phyloP scores from a whole-genome alignment of 2,888 invertebrate genomes.

The Hemicrepidius hirtus region DNA sequence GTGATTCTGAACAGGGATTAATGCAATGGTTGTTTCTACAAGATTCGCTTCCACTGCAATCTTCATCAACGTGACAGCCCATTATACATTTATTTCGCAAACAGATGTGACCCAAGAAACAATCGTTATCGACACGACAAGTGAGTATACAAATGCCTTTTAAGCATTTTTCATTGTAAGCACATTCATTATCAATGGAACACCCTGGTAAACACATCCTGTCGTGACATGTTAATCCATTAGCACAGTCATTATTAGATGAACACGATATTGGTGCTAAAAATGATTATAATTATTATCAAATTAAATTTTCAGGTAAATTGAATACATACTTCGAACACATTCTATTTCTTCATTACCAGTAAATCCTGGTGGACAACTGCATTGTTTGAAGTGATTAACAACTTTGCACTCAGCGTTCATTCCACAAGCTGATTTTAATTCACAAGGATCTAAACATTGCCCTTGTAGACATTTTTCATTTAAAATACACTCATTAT shows the following conservation, averaged over 20 bases:
- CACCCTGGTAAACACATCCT: conserved; percentile 89
- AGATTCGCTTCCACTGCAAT: conserved; percentile 89
- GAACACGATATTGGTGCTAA: conserved; percentile 87
- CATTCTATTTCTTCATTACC: conserved; percentile 90
- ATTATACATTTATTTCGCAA: conserved; percentile 88
- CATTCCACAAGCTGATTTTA: conserved; percentile 86
- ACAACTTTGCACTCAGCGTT: conserved; percentile 85
- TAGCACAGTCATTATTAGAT: conserved; percentile 80
- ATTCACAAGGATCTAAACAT: conserved; percentile 86
- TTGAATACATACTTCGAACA: conserved; percentile 82
- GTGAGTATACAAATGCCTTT: conserved; percentile 90
- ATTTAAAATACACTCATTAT: conserved; percentile 86
- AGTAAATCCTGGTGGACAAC: conserved; percentile 89
- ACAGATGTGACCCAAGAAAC: conserved; percentile 93
- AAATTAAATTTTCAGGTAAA: too few relatives aligned
- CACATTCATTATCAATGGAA: conserved; percentile 86
- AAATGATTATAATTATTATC: conserved; percentile 63
- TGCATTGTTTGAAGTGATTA: conserved; percentile 86
- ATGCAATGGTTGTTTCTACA: conserved; percentile 87
- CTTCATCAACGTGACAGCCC: conserved; percentile 90
- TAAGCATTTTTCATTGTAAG: conserved; percentile 91
- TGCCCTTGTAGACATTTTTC: conserved; percentile 89
- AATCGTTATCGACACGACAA: conserved; percentile 93
- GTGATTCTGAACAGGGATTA: conserved; percentile 84
- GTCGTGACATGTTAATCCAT: conserved; percentile 85